Evolutionary conservation across 2,888 invertebrate genomes (phyloP).

Genomic region (Chrysodeixis includens): DNA sequence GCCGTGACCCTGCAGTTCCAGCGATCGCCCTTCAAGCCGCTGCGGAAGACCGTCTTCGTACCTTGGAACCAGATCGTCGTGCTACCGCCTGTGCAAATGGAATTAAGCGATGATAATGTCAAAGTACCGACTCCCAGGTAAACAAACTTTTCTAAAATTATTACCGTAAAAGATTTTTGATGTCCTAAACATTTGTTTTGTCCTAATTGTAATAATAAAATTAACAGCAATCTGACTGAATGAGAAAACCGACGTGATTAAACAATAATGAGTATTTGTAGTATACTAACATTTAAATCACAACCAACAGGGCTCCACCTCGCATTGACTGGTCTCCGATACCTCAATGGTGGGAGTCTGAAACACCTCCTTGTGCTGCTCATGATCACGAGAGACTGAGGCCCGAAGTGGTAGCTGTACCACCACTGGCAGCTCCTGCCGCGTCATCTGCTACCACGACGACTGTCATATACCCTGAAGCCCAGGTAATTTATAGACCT

Average conservation of each 20-base stretch:
- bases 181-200: too few relatives aligned
- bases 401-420: conserved; percentile 96
- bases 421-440: conserved; percentile 97
- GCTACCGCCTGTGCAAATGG: conserved; percentile 96
- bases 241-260: too few relatives aligned
- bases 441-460: conserved; percentile 96
- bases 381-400: conserved; percentile 96
- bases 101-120: conserved; percentile 92
- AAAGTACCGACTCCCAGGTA: conserved; percentile 86
- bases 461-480: conserved; percentile 96
- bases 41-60: conserved; percentile 96
- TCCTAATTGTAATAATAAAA: too few relatives aligned
- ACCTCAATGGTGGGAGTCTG: conserved; percentile 88
- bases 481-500: conserved; percentile 90
- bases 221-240: too few relatives aligned
- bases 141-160: conserved; percentile 20
- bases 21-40: conserved; percentile 96
- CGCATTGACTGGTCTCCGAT: conserved; percentile 86
- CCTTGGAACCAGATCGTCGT: conserved; percentile 99
- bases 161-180: too few relatives aligned
- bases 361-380: conserved; percentile 91
- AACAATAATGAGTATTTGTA: too few relatives aligned
- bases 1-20: conserved; percentile 99
- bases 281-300: neutral
- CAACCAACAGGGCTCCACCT: conserved; percentile 74